Evolutionary conservation across 2,888 invertebrate species (phyloP).

Genomic region (Ophion slaviceki): DNA sequence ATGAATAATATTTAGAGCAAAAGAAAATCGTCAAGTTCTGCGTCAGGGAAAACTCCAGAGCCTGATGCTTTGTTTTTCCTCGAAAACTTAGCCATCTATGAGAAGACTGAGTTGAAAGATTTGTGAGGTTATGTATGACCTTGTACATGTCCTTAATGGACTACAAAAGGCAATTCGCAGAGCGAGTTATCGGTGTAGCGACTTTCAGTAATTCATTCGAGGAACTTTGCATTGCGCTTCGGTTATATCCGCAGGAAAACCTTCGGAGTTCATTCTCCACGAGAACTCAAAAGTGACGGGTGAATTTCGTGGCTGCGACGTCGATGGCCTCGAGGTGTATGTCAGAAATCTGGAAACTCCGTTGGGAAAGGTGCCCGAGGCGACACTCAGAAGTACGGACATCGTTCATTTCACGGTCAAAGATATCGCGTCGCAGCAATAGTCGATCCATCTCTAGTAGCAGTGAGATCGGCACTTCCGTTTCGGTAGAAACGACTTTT

Average conservation of each 20-base stretch:
- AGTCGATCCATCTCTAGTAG: neutral
- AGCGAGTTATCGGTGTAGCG: neutral
- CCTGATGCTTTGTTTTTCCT: too few species aligned
- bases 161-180: neutral
- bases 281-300: slow-evolving; percentile 82
- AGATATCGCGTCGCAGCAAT: slow-evolving; percentile 64
- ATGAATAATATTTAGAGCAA: too few species aligned
- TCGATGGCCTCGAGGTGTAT: slow-evolving; percentile 81
- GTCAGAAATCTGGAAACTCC: slow-evolving; percentile 83
- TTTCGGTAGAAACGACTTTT: neutral
- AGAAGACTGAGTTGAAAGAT: neutral
- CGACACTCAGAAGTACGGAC: slow-evolving; percentile 82
- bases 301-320: slow-evolving; percentile 82
- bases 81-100: too few species aligned
- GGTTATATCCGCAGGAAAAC: slow-evolving; percentile 75
- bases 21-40: too few species aligned
- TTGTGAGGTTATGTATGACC: too few species aligned
- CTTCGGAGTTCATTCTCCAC: slow-evolving; percentile 80
- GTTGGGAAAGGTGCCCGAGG: slow-evolving; percentile 81
- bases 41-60: too few species aligned
- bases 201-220: neutral
- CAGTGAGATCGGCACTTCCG: slow-evolving; percentile 8
- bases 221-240: neutral
- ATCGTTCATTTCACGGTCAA: slow-evolving; percentile 81
- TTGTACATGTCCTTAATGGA: neutral